phyloP scores from a whole-genome alignment of 2,888 invertebrate species.

The Drosophila anomalipes region DNA sequence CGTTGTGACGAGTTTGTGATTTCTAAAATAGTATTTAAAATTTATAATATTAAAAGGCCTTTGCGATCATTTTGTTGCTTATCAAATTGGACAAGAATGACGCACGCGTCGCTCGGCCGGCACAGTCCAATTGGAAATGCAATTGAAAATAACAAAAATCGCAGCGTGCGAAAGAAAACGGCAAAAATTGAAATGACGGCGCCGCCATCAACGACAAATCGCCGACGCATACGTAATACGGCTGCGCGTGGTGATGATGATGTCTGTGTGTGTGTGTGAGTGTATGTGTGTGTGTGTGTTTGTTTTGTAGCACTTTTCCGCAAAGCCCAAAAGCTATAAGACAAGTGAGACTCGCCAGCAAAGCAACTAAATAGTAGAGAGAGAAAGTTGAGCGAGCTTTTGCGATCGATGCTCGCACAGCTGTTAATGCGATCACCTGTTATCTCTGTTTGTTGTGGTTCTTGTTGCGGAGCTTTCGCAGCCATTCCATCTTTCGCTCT shows the following conservation, averaged over 20 bases:
- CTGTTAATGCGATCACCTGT: slow-evolving; percentile 65
- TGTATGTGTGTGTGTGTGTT: slow-evolving; percentile 16
- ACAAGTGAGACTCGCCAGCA: slow-evolving; percentile 35
- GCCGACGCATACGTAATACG: slow-evolving; percentile 69
- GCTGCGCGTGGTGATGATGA: slow-evolving; percentile 12
- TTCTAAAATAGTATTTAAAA: slow-evolving; percentile 12
- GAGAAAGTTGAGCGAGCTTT: slow-evolving; percentile 48
- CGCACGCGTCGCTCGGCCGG: slow-evolving; percentile 56
- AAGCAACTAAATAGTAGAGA: slow-evolving; percentile 10
- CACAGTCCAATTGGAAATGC: slow-evolving; percentile 72
- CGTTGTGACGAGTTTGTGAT: slow-evolving; percentile 1
- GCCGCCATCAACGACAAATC: slow-evolving; percentile 36
- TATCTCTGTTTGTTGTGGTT: slow-evolving; percentile 14
- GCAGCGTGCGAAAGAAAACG: slow-evolving; percentile 66
- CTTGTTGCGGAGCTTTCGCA: slow-evolving; percentile 5
- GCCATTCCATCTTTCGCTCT: slow-evolving; percentile 3
- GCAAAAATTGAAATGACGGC: slow-evolving; percentile 59
- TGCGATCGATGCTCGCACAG: slow-evolving; percentile 30
- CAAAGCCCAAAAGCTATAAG: slow-evolving; percentile 69
- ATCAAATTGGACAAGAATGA: slow-evolving; percentile 42
- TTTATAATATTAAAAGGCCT: slow-evolving; percentile 4
- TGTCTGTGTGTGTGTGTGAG: slow-evolving; percentile 21
- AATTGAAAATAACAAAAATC: slow-evolving; percentile 69
- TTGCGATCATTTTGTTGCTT: slow-evolving; percentile 18
- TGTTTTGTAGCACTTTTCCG: slow-evolving; percentile 63